Conservation (phyloP, 2,797 vertebrate species). For the Propithecus perrieri region DNA sequence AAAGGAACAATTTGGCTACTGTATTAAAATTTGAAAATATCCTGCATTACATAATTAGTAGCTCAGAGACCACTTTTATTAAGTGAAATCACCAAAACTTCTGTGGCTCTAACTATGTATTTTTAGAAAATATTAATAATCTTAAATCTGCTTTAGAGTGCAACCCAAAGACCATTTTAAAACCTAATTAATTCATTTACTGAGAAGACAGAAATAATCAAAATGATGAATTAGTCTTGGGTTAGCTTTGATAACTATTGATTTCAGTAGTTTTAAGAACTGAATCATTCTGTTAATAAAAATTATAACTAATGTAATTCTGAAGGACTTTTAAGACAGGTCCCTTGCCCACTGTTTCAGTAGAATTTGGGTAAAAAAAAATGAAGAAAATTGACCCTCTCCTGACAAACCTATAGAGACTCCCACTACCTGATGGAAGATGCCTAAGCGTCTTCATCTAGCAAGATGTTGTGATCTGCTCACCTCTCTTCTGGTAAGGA, state of each 20-base stretch:
- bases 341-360: background rate
- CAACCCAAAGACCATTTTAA: conserved; percentile 36
- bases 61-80: background rate
- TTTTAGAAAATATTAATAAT: conserved; percentile 50
- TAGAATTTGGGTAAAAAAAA: background rate
- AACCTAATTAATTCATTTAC: background rate
- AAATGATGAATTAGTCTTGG: conserved; percentile 6
- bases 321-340: background rate
- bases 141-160: conserved; percentile 41
- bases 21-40: conserved; percentile 48
- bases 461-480: background rate
- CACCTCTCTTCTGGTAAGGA: background rate
- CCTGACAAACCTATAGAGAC: background rate
- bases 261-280: conserved; percentile 47
- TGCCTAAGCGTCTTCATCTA: background rate
- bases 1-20: background rate
- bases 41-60: conserved; percentile 10
- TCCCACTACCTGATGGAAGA: background rate
- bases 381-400: background rate
- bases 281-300: conserved; percentile 22
- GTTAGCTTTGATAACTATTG: background rate
- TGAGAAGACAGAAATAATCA: conserved; percentile 42
- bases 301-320: background rate
- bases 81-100: conserved; percentile 27
- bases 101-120: background rate